Base-by-base conservation (phyloP, 2,797 vertebrate species). In the Sebastes variabilis region DNA sequence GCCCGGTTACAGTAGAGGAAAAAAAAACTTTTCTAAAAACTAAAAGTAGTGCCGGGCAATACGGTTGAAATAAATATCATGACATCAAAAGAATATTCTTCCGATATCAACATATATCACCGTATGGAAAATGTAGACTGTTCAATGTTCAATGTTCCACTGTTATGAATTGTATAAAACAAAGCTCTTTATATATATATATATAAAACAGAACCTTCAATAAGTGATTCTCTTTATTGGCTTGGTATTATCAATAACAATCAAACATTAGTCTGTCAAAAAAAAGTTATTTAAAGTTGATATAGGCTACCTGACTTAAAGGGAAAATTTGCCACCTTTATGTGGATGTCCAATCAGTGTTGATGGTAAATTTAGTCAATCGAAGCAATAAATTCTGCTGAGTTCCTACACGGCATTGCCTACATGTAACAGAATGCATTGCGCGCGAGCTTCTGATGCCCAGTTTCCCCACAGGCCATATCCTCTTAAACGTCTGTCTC, bases 381-480 rank as follows among this genome's bases (percentile, higher is more conserved):
- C 0, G 8, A 49, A 49, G 46, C 46, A 49, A 49, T 49, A 49
- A 20, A 49, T 49, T 49, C 46, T 1, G 46, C 8, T 20, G 18
- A 49, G 46, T 20, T 20, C 46, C 18, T 49, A 18, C 42, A 18
- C 42, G 0, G 16, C 42, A 46, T 1, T 18, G 42, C 42, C 16
- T 46, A 49, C 7, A 49, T 49, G 6, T 49, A 49, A 1, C 46
- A 49, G 46, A 49, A 49, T 49, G 46, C 18, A 49, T 49, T 49
- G 18, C 18, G 0, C 18, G 3, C 16, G 0, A 49, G 49, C 49
- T 0, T 49, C 42, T 49, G 42, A 49, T 1, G 42, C 42, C 20
- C 49, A 54, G 9, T n/a, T 20, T 52, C 20, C 49, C 49, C 42
- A 52, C 8, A 0, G 8, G 8, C 20, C 49, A n/a, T 52, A 52